A percentile compares a stretch with the other conserved stretches of the same genome.
phyloP scores from a whole-genome alignment of 1,140 invertebrate genomes.

The Caenorhabditis tropicalis region DNA sequence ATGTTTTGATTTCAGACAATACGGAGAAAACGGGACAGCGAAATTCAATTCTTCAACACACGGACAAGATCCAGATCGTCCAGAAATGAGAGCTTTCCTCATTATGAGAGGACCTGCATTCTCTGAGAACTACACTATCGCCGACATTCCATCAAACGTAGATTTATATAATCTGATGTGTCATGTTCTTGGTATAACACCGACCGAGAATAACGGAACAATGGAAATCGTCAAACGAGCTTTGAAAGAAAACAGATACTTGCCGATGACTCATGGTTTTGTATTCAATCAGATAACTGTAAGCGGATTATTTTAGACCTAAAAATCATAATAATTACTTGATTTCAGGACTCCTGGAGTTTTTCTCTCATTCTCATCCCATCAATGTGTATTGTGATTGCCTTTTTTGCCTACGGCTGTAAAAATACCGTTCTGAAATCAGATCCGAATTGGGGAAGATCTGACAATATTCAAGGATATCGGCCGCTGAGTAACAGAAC shows the following conservation, averaged over 20 bases:
- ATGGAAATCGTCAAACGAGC: slow-evolving; percentile 32
- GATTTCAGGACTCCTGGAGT: slow-evolving; percentile 42
- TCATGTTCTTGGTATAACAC: slow-evolving; percentile 28
- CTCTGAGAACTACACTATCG: slow-evolving; percentile 7
- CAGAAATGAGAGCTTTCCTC: slow-evolving; percentile 51
- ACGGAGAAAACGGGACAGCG: slow-evolving; percentile 31
- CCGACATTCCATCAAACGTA: slow-evolving; percentile 50
- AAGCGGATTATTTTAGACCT: neutral
- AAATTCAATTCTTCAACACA: slow-evolving; percentile 55
- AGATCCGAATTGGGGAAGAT: slow-evolving; percentile 9
- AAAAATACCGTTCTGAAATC: slow-evolving; percentile 29
- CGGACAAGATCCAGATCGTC: slow-evolving; percentile 49
- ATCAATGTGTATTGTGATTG: slow-evolving; percentile 39
- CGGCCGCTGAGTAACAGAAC: slow-evolving; percentile 20
- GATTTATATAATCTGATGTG: slow-evolving; percentile 51
- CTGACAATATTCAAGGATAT: slow-evolving; percentile 24
- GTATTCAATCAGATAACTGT: slow-evolving; percentile 18
- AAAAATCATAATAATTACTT: neutral
- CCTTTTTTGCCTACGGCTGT: slow-evolving; percentile 44
- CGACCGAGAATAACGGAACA: slow-evolving; percentile 46
- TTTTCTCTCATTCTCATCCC: slow-evolving; percentile 46
- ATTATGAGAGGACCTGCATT: slow-evolving; percentile 48
- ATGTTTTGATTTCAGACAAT: slow-evolving; percentile 18
- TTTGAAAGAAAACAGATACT: slow-evolving; percentile 29
- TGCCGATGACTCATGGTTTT: neutral